Base-by-base conservation (phyloP, 2,113 vertebrate genomes). In the Cochlearius cochlearius region DNA sequence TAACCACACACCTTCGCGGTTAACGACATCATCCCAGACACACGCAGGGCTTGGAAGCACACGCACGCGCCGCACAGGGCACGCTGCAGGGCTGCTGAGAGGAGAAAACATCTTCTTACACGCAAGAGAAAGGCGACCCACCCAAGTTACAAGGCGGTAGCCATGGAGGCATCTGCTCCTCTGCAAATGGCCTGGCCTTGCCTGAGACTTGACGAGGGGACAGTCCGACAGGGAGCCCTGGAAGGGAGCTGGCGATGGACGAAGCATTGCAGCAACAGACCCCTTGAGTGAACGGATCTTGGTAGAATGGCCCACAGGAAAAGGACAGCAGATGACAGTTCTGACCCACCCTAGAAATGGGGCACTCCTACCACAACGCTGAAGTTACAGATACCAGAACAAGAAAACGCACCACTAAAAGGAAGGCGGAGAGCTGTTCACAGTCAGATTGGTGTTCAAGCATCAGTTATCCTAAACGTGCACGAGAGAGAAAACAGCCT, bases 21-120 rank as follows among this genome's bases (percentile, higher is more conserved):
- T 25, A 26, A 11, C 3, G 4, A 11, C 2, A 1, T 15, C 64
- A 59, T 16, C 43, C 27, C 6, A 2, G 26, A 5, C 15, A 15
- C 30, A 27, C 2, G 7, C 29, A 10, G 9, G 9, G 10, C 23
- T 2, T 7, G 17, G 63, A 12, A 25, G 39, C 10, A 12, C 9
- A 3, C 5, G 1, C 18, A 2, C 1, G 22, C 41, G 56, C 12
- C 8, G 0, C 14, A 3, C 4, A 3, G 5, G 9, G 53, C 16
- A 20, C 5, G 4, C 7, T 10, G 16, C 20, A 3, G 47, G 36
- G 56, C 56, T 39, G 56, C 56, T 3, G 38, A 11, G 60, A 9
- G 25, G 38, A 41, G 32, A n/a, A 45, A 32, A 32, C 21, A 2
- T 5, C 25, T 21, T 8, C 68, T 32, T 2, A 4, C 47, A 1